These are phyloP conservation scores for Drosophila takahashii DNA, from an alignment of 1,140 invertebrate genomes.

Conservation along the genomic window DNA sequence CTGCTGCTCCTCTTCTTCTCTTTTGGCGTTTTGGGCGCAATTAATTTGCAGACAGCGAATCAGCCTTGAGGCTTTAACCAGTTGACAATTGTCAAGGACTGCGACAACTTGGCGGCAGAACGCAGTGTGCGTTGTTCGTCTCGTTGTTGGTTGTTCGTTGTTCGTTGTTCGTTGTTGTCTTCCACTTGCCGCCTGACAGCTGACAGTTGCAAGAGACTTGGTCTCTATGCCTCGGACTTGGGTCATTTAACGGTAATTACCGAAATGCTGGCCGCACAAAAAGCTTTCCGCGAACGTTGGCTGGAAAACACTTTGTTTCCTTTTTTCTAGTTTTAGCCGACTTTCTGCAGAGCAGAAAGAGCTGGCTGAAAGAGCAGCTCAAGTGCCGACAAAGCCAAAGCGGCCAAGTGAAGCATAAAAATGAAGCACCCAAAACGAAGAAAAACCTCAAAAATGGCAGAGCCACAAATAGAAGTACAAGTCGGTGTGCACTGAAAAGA, in stretches of 20 bases:
- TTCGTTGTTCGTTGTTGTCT: conserved; percentile 10
- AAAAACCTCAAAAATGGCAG: conserved; percentile 42
- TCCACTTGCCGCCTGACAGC: conserved; percentile 50
- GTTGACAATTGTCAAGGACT: conserved; percentile 82
- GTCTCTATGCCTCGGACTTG: conserved; percentile 44
- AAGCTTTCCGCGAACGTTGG: conserved; percentile 62
- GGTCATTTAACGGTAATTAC: conserved; percentile 83
- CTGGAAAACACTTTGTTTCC: conserved; percentile 41
- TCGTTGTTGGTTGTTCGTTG: not conserved
- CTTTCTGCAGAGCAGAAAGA: conserved; percentile 25
- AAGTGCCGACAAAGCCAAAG: conserved; percentile 77
- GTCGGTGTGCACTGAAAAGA: not conserved
- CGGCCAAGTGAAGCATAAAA: conserved; percentile 73
- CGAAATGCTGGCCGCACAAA: conserved; percentile 48
- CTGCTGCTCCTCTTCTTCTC: conserved; percentile 6
- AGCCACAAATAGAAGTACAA: conserved; percentile 42
- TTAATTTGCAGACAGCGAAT: conserved; percentile 79
- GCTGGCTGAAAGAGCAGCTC: conserved; percentile 31
- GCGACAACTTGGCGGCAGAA: conserved; percentile 57
- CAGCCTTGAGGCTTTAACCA: conserved; percentile 68
- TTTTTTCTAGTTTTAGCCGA: conserved; percentile 35
- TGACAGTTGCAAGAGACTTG: conserved; percentile 31
- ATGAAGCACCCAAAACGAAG: conserved; percentile 65
- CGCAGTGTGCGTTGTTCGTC: conserved; percentile 7
- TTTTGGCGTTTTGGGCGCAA: conserved; percentile 55